These are phyloP conservation scores for Hapalemur alaotrensis DNA, from an alignment of 2,797 vertebrate species.

Conservation along the genomic window DNA sequence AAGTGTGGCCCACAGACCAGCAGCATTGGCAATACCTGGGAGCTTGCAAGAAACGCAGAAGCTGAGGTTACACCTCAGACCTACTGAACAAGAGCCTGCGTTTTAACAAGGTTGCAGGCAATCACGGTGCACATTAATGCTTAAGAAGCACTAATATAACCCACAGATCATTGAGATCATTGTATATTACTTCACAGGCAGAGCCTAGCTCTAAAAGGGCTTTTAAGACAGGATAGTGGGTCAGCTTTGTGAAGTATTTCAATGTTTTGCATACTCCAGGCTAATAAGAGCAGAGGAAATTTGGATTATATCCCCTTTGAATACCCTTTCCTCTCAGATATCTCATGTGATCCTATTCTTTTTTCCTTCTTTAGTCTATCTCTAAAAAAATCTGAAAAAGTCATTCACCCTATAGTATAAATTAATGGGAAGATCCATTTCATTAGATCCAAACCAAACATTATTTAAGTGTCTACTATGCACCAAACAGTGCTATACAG, in stretches of 20 bases:
- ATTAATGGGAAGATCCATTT: background rate
- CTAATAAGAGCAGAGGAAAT: background rate
- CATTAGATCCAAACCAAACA: background rate
- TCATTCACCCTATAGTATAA: background rate
- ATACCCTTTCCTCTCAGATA: background rate
- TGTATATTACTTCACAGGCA: background rate
- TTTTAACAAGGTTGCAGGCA: background rate
- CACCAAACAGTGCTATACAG: background rate
- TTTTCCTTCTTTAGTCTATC: background rate
- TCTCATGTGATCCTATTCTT: background rate
- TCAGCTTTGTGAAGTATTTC: background rate
- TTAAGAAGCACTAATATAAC: background rate
- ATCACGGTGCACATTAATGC: background rate
- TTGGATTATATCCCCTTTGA: background rate
- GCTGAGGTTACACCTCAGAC: background rate
- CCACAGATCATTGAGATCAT: background rate
- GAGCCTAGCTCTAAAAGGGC: background rate
- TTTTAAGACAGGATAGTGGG: background rate
- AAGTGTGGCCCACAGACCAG: background rate
- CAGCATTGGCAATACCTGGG: background rate
- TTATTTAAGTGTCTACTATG: background rate
- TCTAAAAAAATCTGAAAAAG: background rate
- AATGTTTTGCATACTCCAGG: background rate
- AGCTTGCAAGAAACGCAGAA: background rate
- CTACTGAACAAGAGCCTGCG: background rate